A percentile compares a stretch with the other conserved stretches of the same genome.
These are phyloP conservation scores for Ernsta delagoae DNA, from an alignment of 2,888 invertebrate species.

Conservation along the genomic window DNA sequence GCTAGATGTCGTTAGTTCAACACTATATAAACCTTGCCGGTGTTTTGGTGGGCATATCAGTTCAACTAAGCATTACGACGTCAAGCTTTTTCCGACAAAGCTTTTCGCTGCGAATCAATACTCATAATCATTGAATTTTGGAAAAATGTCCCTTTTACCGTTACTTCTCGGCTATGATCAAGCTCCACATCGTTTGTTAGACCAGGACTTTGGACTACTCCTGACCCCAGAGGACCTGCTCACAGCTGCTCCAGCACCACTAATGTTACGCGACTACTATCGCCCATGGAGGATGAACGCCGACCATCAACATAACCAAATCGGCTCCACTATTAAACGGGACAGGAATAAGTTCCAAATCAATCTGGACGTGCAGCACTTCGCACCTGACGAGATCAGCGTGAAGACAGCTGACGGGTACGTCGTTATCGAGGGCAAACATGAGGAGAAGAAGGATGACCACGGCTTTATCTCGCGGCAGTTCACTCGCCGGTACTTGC, in stretches of 20 bases:
- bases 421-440: conserved; percentile 91
- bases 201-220: conserved; percentile 83
- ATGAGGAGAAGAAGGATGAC: conserved; percentile 91
- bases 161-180: conserved; percentile 53
- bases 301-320: conserved; percentile 63
- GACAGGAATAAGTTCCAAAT: conserved; percentile 82
- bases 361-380: conserved; percentile 90
- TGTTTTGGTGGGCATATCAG: conserved; percentile 43
- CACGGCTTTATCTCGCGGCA: conserved; percentile 90
- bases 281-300: conserved; percentile 69
- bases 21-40: conserved; percentile 55
- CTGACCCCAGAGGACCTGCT: conserved; percentile 79
- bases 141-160: conserved; percentile 65
- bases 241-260: conserved; percentile 50
- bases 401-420: conserved; percentile 90
- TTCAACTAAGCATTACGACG: conserved; percentile 10
- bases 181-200: conserved; percentile 67
- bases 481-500: conserved; percentile 89
- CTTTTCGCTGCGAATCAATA: too few species aligned
- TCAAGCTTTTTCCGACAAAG: too few species aligned
- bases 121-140: too few species aligned
- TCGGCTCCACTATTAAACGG: conserved; percentile 80
- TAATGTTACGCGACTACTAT: conserved; percentile 65
- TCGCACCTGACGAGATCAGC: conserved; percentile 89
- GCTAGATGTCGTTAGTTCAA: conserved; percentile 52